Base-by-base conservation (phyloP, 2,113 vertebrate genomes). In the Malurus elegans region DNA sequence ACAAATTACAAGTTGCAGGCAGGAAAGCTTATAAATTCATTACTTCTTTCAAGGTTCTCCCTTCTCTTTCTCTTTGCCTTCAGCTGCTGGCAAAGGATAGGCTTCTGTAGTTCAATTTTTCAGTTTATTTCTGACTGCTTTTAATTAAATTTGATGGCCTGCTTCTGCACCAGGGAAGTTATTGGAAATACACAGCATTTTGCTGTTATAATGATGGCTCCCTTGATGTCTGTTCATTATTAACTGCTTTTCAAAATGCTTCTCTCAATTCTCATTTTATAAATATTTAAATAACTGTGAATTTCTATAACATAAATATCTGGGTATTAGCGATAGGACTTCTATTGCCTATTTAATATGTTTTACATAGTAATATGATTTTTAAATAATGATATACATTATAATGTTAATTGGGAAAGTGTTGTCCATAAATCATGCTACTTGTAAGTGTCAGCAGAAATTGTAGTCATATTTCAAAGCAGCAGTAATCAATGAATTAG, bases 141-240 rank as follows among this genome's bases (percentile, higher is more conserved):
- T 98, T 98, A 98, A 98, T 98, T 98, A 98, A 98, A 98, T 98
- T 97, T 98, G 97, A 98, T 98, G 92, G 96, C 92, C 94, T 97
- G 90, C 95, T 97, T 97, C 97, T 97, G 95, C 95, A 97, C 42
- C 57, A 86, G 81, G 96, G 95, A 97, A 96, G 93, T 97, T 97
- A 97, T 74, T 98, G 96, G 96, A 97, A 96, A 97, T 96, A 90
- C 93, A 98, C 96, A 97, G 96, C 90, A 96, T 97, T 98, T 97
- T 97, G 81, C 96, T 97, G 69, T 97, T 97, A 97, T 97, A 97
- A 97, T 97, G 96, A 98, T 97, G 93, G 93, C 92, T 98, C 97
- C 97, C 98, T 97, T 97, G 98, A 98, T 97, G 96, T 97, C 93
- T 94, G 76, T 96, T 97, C 96, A 95, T 98, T 98, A 98, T 98